These are phyloP conservation scores for Agrochola lota DNA, from an alignment of 2,888 invertebrate species.

Conservation along the genomic window DNA sequence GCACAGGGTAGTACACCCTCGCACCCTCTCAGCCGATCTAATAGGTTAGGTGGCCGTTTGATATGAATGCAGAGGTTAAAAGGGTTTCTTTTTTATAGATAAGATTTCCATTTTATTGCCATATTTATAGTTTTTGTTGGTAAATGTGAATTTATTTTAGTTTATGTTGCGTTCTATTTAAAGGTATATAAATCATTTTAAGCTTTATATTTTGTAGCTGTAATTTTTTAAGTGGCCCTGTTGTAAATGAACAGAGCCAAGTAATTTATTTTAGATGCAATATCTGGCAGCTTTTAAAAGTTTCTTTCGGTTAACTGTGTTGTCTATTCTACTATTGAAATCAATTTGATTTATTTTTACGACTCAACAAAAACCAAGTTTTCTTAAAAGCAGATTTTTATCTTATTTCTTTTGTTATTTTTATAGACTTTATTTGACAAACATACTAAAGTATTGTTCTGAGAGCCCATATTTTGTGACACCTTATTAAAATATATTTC, in stretches of 20 bases:
- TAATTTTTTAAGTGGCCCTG: conserved; percentile 10
- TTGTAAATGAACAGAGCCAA: neutral
- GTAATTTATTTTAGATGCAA: conserved; percentile 17
- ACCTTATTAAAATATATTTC: neutral
- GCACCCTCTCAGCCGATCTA: conserved; percentile 76
- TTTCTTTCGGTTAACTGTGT: neutral
- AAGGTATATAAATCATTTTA: conserved; percentile 12
- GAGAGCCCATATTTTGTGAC: neutral
- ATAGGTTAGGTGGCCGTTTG: conserved; percentile 74
- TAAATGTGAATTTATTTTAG: conserved; percentile 32
- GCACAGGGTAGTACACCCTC: conserved; percentile 78
- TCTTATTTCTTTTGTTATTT: neutral
- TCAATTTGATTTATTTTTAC: conserved; percentile 2
- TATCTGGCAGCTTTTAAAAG: conserved; percentile 2
- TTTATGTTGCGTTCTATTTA: conserved; percentile 15
- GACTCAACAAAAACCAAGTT: neutral
- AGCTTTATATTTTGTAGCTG: conserved; percentile 3
- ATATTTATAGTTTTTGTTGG: conserved; percentile 56
- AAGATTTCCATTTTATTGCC: conserved; percentile 62
- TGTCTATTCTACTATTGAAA: neutral
- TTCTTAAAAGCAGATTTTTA: neutral
- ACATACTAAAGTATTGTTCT: neutral
- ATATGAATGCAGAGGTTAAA: conserved; percentile 64
- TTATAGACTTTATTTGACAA: neutral
- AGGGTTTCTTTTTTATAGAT: conserved; percentile 64